Conservation (phyloP, 2,888 invertebrate genomes). For the Onchidella celtica region DNA sequence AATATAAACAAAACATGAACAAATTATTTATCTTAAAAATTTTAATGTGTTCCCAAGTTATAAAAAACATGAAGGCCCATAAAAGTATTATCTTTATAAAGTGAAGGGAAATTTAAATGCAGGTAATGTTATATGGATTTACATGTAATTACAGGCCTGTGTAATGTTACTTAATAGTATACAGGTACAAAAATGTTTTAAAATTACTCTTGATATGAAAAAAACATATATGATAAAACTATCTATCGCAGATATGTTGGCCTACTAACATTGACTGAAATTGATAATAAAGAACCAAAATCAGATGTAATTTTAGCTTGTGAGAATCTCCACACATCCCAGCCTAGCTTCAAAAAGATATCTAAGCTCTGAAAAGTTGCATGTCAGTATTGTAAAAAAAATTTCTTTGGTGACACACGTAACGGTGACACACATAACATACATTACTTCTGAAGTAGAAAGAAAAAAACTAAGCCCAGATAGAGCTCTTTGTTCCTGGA, state of each 20-base stretch:
- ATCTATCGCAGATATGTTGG: neutral
- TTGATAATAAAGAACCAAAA: neutral
- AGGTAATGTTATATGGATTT: too few species aligned
- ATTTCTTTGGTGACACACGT: neutral
- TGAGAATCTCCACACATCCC: neutral
- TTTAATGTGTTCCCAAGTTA: neutral
- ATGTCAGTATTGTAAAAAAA: neutral
- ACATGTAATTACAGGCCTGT: too few species aligned
- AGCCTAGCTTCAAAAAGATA: neutral
- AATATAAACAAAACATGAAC: neutral
- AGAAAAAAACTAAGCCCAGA: neutral
- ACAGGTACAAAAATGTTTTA: neutral
- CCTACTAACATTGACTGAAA: neutral
- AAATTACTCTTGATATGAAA: neutral
- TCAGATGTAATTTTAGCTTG: neutral
- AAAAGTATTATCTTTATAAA: too few species aligned
- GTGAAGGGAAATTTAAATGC: too few species aligned
- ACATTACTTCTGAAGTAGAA: neutral
- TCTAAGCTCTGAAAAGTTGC: neutral
- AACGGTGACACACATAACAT: neutral
- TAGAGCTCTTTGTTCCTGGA: neutral
- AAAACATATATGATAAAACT: neutral
- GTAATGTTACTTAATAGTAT: too few species aligned
- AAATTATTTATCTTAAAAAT: neutral
- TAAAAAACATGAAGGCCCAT: neutral